phyloP scores from a whole-genome alignment of 2,888 invertebrate species.

The Byasa hedistus region DNA sequence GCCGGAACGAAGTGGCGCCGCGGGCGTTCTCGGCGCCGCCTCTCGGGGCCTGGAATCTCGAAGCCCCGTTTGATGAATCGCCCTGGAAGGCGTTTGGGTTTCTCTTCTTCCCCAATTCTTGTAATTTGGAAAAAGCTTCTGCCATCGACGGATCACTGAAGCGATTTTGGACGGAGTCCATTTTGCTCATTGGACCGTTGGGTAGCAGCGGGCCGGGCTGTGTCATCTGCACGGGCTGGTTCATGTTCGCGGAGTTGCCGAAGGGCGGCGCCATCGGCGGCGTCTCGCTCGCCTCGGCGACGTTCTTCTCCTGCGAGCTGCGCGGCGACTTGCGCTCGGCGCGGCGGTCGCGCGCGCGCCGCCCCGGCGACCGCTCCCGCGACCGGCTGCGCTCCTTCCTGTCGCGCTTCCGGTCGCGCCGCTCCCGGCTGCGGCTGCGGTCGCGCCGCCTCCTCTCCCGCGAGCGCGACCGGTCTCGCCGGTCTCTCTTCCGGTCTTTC shows the following conservation, averaged over 20 bases:
- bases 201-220: slow-evolving; percentile 38
- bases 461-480: slow-evolving; percentile 77
- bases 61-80: slow-evolving; percentile 51
- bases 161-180: slow-evolving; percentile 37
- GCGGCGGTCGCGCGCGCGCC: slow-evolving; percentile 76
- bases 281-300: slow-evolving; percentile 34
- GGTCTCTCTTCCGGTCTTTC: slow-evolving; percentile 70
- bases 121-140: slow-evolving; percentile 62
- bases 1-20: slow-evolving; percentile 48
- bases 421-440: slow-evolving; percentile 81
- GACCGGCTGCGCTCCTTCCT: slow-evolving; percentile 78
- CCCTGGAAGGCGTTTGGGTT: slow-evolving; percentile 80
- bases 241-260: slow-evolving; percentile 35
- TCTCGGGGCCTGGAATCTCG: slow-evolving; percentile 38
- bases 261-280: slow-evolving; percentile 37
- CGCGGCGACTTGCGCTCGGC: slow-evolving; percentile 66
- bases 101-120: slow-evolving; percentile 78
- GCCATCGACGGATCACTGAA: slow-evolving; percentile 57
- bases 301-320: slow-evolving; percentile 49
- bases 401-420: slow-evolving; percentile 70
- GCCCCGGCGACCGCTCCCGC: slow-evolving; percentile 72
- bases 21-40: slow-evolving; percentile 42
- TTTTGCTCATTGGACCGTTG: slow-evolving; percentile 41
- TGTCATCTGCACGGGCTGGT: slow-evolving; percentile 38
- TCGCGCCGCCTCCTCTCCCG: slow-evolving; percentile 80